These are phyloP conservation scores for Myoxocephalus aenaeus DNA, from an alignment of 2,797 vertebrate genomes.

Conservation along the genomic window DNA sequence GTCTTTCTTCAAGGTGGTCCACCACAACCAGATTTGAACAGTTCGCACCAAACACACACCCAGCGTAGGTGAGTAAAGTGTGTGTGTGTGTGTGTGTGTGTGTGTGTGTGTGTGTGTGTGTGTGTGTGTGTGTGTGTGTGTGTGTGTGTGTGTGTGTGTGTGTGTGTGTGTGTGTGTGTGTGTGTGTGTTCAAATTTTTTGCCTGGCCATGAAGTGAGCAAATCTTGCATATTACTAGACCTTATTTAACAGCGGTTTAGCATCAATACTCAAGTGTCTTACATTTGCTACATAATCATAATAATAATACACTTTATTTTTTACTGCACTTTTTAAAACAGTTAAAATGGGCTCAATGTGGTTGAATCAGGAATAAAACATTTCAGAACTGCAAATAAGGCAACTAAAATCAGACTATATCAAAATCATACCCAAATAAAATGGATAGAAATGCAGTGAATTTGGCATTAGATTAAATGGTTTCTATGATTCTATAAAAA, in stretches of 20 bases:
- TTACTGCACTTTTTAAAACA: not conserved
- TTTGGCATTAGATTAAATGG: not conserved
- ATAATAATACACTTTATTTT: not conserved
- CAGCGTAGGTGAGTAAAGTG: constrained; percentile 59
- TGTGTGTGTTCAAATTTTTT: not conserved
- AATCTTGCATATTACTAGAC: not conserved
- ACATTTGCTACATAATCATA: not conserved
- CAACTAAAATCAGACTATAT: not conserved
- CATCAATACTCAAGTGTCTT: not conserved
- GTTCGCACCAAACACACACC: constrained; percentile 54
- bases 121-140: not conserved
- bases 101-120: accelerated
- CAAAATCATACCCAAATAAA: not conserved
- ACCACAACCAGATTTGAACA: constrained; percentile 50
- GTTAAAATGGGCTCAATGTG: not conserved
- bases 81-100: not conserved
- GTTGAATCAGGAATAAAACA: not conserved
- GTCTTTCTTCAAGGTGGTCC: constrained; percentile 62
- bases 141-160: constrained; percentile 2
- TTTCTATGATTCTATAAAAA: not conserved
- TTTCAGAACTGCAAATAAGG: not conserved
- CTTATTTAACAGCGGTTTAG: not conserved
- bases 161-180: not conserved
- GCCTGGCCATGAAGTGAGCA: not conserved
- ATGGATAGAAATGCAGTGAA: not conserved